Base-by-base conservation (phyloP, 2,113 vertebrate species). In the Paratilapia polleni region DNA sequence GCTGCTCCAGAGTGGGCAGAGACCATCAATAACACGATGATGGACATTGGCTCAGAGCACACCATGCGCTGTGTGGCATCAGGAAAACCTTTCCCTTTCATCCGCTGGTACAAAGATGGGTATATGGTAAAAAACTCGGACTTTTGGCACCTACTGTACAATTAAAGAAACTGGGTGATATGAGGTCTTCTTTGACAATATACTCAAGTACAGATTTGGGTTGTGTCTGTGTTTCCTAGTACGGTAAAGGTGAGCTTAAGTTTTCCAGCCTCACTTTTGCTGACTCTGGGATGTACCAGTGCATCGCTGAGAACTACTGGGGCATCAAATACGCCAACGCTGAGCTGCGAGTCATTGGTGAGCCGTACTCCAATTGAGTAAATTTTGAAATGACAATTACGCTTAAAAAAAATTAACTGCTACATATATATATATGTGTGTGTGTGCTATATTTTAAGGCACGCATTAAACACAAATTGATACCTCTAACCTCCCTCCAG, bases 261-360 rank as follows among this genome's bases (percentile, higher is more conserved):
- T 96, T 99, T 26, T 97, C 96, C 84, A 95, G 97, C 2, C 94
- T 99, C 86, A 98, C 96, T 1, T 97, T 98, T 68, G 97, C 97
- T 0, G 97, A 99, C 89, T 97, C 97, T 0, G 98, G 98, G 85
- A 99, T 99, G 98, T 99, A 99, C 91, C 98, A 99, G 77, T 99
- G 98, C 83, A 93, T 99, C 43, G 98, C 98, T n/a, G 97, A 99
- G 91, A 99, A 99, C 76, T 84, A 61, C 0, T 95, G 98, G 49
- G 98, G 98, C 82, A 96, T 95, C 85, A 98, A 99, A 91, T 99
- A 99, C 12, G 97, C 98, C 87, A 99, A 98, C 28, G 98, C 98
- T 1, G 98, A 99, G 89, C 92, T 99, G 84, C 97, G 98, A 86
- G 97, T 99, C 81, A 96, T 99, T 5, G 97, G 98, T 99, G 81